phyloP scores from a whole-genome alignment of 2,113 vertebrate genomes.

The Spea multiplicata region DNA sequence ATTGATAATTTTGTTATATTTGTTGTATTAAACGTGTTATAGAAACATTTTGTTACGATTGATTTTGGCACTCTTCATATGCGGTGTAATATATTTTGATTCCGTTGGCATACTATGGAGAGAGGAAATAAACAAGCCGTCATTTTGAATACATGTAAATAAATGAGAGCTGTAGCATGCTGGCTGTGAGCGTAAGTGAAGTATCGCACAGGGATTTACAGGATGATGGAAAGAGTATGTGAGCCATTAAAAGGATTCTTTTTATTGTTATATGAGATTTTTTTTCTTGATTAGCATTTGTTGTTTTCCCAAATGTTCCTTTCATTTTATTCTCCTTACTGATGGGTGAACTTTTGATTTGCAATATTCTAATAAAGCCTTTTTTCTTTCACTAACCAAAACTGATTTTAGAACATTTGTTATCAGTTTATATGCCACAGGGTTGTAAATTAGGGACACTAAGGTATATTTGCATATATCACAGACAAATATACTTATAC shows the following conservation, averaged over 20 bases:
- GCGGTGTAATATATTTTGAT: conserved; percentile 7
- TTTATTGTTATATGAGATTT: conserved; percentile 3
- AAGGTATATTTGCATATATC: too few relatives aligned
- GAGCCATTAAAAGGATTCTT: conserved; percentile 20
- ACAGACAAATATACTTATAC: too few relatives aligned
- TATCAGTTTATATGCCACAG: too few relatives aligned
- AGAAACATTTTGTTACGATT: too few relatives aligned
- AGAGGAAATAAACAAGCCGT: conserved; percentile 4
- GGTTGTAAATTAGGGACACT: too few relatives aligned
- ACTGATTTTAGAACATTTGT: too few relatives aligned
- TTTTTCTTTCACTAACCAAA: too few relatives aligned
- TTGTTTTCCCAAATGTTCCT: neutral
- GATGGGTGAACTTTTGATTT: neutral
- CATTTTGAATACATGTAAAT: conserved; percentile 6
- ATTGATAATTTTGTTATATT: too few relatives aligned
- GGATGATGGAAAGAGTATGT: conserved; percentile 19
- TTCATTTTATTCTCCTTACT: neutral
- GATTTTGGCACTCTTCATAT: neutral
- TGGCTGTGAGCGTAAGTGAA: neutral
- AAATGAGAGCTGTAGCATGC: conserved; percentile 12
- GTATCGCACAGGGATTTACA: conserved; percentile 2
- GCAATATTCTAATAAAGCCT: neutral
- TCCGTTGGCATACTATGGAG: neutral
- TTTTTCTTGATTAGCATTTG: conserved; percentile 2
- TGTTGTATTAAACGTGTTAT: too few relatives aligned